Percentiles rank a stretch among this genome's conserved stretches.
These are phyloP conservation scores for Melanostoma scalare DNA, from an alignment of 2,888 invertebrate species.

Conservation along the genomic window DNA sequence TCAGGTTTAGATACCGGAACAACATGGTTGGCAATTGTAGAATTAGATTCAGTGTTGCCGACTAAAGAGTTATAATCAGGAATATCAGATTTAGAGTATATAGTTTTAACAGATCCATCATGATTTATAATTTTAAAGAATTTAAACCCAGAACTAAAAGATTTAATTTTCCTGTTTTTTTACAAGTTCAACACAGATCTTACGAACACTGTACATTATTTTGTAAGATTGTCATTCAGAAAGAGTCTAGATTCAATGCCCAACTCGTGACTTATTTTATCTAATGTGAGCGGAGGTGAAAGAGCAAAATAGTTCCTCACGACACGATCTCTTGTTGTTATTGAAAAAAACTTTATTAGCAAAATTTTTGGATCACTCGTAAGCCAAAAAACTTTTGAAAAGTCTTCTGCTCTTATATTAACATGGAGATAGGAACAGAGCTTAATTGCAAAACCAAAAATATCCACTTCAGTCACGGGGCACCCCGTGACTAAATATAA, in stretches of 20 bases:
- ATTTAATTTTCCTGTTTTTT: not conserved
- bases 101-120: not conserved
- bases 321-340: not conserved
- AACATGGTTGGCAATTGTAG: not conserved
- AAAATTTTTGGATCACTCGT: not conserved
- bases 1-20: not conserved
- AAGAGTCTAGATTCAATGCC: conserved; percentile 1
- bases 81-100: not conserved
- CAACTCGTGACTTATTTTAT: not conserved
- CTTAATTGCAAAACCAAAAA: not conserved
- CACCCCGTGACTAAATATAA: not conserved
- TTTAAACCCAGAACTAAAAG: not conserved
- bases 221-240: not conserved
- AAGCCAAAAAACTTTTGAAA: conserved; percentile 1
- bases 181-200: not conserved
- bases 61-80: not conserved
- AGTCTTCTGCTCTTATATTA: conserved; percentile 1
- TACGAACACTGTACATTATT: conserved; percentile 2
- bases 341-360: not conserved
- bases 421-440: not conserved
- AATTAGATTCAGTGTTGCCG: not conserved
- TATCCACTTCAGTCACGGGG: not conserved
- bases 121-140: conserved; percentile 3
- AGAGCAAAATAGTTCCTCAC: not conserved
- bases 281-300: not conserved